Evolutionary conservation across 1,140 invertebrate species (phyloP).

Genomic region (Heliothis virescens): DNA sequence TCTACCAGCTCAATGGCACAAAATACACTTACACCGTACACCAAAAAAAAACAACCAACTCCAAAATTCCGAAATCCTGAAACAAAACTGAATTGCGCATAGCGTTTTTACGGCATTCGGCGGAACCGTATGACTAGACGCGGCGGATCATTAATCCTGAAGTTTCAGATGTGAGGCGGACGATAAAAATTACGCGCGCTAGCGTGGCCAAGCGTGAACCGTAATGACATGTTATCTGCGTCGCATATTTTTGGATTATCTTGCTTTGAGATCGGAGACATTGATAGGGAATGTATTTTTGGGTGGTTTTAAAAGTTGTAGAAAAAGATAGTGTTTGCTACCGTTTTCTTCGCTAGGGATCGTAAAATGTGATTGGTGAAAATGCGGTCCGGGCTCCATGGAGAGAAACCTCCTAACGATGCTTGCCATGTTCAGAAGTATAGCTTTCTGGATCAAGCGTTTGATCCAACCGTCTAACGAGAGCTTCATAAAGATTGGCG

Average conservation of each 20-base stretch:
- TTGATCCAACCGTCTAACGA: no score
- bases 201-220: conserved; percentile 47
- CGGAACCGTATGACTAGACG: conserved; percentile 85
- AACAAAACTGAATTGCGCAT: conserved; percentile 78
- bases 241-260: conserved; percentile 43
- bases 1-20: no score
- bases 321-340: no score
- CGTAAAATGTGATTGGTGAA: no score
- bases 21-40: no score
- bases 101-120: conserved; percentile 82
- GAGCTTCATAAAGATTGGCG: no score
- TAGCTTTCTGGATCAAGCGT: no score
- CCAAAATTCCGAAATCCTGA: conserved; percentile 51
- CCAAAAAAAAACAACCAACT: conserved; percentile 59
- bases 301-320: background rate
- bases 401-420: no score
- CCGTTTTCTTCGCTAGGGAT: no score
- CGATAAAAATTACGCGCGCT: conserved; percentile 76
- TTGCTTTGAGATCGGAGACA: conserved; percentile 18
- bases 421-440: no score
- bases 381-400: no score
- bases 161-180: conserved; percentile 76
- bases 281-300: conserved; percentile 15
- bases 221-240: conserved; percentile 39
- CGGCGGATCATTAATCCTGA: conserved; percentile 79